Evolutionary conservation across 2,888 invertebrate species (phyloP), one percentile per base, ranked within the genome.

Genomic region (Gnatocerus cornutus): DNA sequence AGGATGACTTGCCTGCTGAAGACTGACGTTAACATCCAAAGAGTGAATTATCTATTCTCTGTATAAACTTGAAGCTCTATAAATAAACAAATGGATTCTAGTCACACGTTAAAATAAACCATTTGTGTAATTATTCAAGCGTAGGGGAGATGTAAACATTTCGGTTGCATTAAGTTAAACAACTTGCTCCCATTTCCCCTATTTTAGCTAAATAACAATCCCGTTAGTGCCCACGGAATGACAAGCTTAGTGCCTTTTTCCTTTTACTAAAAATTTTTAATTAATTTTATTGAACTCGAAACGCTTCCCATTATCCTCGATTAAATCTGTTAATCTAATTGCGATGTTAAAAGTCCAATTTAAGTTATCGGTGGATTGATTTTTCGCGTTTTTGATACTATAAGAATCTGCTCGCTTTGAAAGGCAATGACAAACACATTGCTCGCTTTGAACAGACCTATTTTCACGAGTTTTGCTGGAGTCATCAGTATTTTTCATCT

Each of bases 141-240:
- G n/a, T n/a, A n/a, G n/a, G n/a, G n/a, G n/a, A n/a, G n/a, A n/a
- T n/a, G n/a, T n/a, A n/a, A n/a, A n/a, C n/a, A n/a, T n/a, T n/a
- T n/a, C n/a, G n/a, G n/a, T n/a, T n/a, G n/a, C n/a, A n/a, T n/a
- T n/a, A n/a, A n/a, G n/a, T n/a, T n/a, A n/a, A n/a, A n/a, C n/a
- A n/a, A n/a, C n/a, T n/a, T n/a, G n/a, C n/a, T n/a, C 63, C 70
- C 70, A 67, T 63, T 66, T 69, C 67, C 70, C 56, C 67, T 67
- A 70, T 70, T 67, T 70, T 66, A 67, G 67, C 62, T 29, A 62
- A 67, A 70, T 70, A 63, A 70, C 70, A 70, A 70, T 70, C 67
- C 58, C 70, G 63, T 70, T 70, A 70, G 69, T 70, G 68, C 63
- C 56, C 68, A 46, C 43, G 55, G 50, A 64, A 58, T 65, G 48